Conservation (phyloP, 1,140 invertebrate species). For the Nymphalis io region DNA sequence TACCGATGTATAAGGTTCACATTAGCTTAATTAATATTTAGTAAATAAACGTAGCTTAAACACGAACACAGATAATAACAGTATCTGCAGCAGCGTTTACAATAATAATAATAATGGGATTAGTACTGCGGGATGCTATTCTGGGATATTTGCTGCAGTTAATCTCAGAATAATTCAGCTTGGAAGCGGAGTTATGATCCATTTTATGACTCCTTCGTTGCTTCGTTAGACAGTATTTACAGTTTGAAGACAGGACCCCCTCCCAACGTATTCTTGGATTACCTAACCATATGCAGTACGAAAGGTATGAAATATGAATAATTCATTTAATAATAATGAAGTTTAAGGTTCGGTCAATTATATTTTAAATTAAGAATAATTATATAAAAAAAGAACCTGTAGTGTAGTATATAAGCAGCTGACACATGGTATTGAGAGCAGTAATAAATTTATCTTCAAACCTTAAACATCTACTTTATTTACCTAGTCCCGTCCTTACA, state of each 20-base stretch:
- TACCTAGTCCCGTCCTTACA: too few species aligned
- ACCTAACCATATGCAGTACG: too few species aligned
- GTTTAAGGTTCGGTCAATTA: too few species aligned
- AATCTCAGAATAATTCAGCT: conserved; percentile 36
- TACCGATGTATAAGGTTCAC: background rate
- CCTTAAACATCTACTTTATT: too few species aligned
- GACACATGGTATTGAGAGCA: too few species aligned
- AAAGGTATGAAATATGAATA: too few species aligned
- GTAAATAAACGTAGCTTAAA: background rate
- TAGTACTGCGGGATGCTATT: conserved; percentile 28
- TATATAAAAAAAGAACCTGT: too few species aligned
- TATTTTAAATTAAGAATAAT: too few species aligned
- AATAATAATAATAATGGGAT: conserved; percentile 39
- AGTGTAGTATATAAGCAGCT: too few species aligned
- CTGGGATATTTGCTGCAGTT: conserved; percentile 39
- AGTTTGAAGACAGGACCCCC: background rate
- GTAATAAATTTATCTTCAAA: too few species aligned
- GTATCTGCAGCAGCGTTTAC: conserved; percentile 29
- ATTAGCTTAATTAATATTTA: background rate
- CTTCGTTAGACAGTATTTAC: conserved; percentile 20
- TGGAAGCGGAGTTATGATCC: conserved; percentile 34
- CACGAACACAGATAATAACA: conserved; percentile 15
- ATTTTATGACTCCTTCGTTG: conserved; percentile 29
- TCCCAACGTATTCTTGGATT: too few species aligned
- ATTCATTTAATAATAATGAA: too few species aligned